Evolutionary conservation across 1,140 invertebrate genomes (phyloP).

Genomic region (Drosophila bocki): DNA sequence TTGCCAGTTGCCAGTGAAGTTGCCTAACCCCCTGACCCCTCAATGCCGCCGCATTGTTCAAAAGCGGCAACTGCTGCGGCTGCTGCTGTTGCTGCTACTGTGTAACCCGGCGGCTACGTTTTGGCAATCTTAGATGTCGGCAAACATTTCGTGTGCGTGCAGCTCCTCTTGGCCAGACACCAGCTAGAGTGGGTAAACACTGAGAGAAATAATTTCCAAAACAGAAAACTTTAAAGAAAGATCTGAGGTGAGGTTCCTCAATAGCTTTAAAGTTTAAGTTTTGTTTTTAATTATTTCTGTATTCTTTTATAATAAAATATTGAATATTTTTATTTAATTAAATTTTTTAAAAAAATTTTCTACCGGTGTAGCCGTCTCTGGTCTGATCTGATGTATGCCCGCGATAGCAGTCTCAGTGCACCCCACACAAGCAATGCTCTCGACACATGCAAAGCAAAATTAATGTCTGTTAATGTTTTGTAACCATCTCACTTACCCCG

Average conservation of each 20-base stretch:
- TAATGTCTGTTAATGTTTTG: slow-evolving; percentile 79
- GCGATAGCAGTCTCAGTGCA: slow-evolving; percentile 5
- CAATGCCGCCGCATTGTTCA: slow-evolving; percentile 7
- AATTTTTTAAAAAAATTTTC: no score
- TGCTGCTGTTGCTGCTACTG: slow-evolving; percentile 9
- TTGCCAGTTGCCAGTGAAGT: slow-evolving; percentile 21
- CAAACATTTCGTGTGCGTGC: slow-evolving; percentile 78
- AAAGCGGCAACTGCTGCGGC: not conserved
- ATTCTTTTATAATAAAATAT: not conserved
- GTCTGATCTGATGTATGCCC: slow-evolving; percentile 36
- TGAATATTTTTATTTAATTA: not conserved
- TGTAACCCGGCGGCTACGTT: slow-evolving; percentile 75
- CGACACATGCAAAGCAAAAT: slow-evolving; percentile 56
- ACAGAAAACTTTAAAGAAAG: not conserved
- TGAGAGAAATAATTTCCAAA: not conserved
- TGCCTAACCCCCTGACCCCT: slow-evolving; percentile 11
- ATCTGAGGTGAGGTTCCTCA: not conserved
- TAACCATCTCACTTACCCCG: slow-evolving; percentile 26
- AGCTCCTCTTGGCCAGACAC: slow-evolving; percentile 23
- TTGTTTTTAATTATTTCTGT: not conserved
- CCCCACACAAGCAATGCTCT: slow-evolving; percentile 19
- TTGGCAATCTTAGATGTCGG: slow-evolving; percentile 80
- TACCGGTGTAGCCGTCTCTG: not conserved
- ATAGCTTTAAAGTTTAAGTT: not conserved
- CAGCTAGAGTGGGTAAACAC: not conserved